These are phyloP conservation scores for Peribatodes rhomboidaria DNA, from an alignment of 2,888 invertebrate species.

Conservation along the genomic window DNA sequence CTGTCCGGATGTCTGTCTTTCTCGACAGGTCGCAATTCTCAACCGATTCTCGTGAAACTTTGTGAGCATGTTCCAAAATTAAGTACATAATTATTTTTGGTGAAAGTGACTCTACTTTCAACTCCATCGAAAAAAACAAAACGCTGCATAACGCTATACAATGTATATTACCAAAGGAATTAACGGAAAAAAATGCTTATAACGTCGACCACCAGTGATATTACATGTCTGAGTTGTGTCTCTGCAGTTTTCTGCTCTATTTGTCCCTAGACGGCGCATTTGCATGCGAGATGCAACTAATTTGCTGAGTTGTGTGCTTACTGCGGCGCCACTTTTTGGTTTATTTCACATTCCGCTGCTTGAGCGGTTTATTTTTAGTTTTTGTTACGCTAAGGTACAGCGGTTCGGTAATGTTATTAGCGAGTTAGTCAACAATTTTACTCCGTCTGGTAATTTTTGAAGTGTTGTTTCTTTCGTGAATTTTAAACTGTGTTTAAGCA, in stretches of 20 bases:
- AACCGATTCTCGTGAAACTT: too few relatives aligned
- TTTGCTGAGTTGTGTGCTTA: constrained; percentile 32
- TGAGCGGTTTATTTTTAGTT: constrained; percentile 16
- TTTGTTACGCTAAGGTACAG: not conserved
- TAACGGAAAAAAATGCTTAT: too few relatives aligned
- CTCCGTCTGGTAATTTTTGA: not conserved
- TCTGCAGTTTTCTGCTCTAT: not conserved
- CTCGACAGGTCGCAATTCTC: too few relatives aligned
- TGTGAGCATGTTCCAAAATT: too few relatives aligned
- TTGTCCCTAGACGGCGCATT: constrained; percentile 25
- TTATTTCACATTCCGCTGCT: constrained; percentile 13
- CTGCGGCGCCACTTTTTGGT: constrained; percentile 14
- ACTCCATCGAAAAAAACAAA: too few relatives aligned
- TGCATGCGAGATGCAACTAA: constrained; percentile 35
- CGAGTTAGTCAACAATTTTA: not conserved
- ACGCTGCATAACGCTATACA: too few relatives aligned
- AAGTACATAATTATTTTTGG: too few relatives aligned
- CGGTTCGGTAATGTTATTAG: constrained; percentile 2
- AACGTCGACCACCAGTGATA: too few relatives aligned
- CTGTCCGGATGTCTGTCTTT: too few relatives aligned
- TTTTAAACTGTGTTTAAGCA: not conserved
- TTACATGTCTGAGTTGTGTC: not conserved
- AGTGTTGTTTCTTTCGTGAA: not conserved
- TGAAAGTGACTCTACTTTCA: too few relatives aligned
- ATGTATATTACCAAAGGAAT: too few relatives aligned